Conservation (phyloP, 2,113 vertebrate genomes). For the Dinomys branickii region DNA sequence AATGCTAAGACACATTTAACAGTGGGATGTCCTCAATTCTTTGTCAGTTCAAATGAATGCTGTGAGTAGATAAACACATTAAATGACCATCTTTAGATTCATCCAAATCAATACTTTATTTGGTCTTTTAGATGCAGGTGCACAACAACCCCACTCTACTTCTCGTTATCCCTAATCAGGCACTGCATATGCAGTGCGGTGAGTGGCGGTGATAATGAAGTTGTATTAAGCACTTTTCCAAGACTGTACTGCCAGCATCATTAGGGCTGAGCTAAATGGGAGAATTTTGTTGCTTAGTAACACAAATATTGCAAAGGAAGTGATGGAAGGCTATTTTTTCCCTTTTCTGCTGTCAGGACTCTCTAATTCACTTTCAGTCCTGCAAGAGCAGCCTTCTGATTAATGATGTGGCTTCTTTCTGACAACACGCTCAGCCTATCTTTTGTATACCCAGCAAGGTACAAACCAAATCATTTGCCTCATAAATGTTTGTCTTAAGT, state of each 20-base stretch:
- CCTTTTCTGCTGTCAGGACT: constrained; percentile 65
- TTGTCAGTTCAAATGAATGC: constrained; percentile 77
- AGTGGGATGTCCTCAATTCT: constrained; percentile 66
- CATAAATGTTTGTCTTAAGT: constrained; percentile 48
- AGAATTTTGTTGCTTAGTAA: constrained; percentile 86
- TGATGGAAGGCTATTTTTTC: constrained; percentile 28
- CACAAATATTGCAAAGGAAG: constrained; percentile 75
- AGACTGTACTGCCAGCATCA: constrained; percentile 68
- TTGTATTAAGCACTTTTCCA: constrained; percentile 80
- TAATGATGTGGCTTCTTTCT: constrained; percentile 59
- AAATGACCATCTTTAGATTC: constrained; percentile 83
- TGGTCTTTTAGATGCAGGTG: constrained; percentile 83
- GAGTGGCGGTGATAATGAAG: constrained; percentile 84
- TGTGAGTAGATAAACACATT: constrained; percentile 78
- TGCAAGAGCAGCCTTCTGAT: constrained; percentile 60
- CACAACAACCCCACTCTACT: constrained; percentile 73
- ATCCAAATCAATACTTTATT: constrained; percentile 85
- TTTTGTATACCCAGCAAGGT: constrained; percentile 58
- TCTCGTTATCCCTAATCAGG: constrained; percentile 83
- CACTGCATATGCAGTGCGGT: constrained; percentile 72
- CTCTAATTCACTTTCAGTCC: constrained; percentile 47
- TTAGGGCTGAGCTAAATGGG: constrained; percentile 77
- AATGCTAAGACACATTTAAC: constrained; percentile 62
- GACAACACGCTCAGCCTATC: not conserved
- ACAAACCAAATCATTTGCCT: constrained; percentile 37